Conservation (phyloP, 2,113 vertebrate genomes). For the Eulacestoma nigropectus region DNA sequence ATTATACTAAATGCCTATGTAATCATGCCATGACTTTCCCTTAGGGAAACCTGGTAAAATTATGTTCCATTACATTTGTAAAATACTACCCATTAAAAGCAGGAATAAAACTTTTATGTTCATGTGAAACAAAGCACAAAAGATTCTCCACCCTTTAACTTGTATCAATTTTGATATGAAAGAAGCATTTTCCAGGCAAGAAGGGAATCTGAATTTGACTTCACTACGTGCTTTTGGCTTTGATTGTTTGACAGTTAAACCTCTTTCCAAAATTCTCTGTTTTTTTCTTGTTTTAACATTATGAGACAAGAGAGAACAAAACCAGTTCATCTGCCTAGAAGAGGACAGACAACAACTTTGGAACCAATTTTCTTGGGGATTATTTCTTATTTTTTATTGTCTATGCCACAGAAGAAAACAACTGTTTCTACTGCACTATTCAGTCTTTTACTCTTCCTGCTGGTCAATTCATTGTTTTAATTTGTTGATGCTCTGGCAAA, state of each 20-base stretch:
- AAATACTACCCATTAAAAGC: slow-evolving; percentile 64
- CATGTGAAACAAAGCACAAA: slow-evolving; percentile 59
- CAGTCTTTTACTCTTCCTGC: background rate
- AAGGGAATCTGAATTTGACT: slow-evolving; percentile 19
- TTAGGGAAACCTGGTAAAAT: slow-evolving; percentile 59
- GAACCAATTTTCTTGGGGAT: background rate
- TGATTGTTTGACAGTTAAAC: background rate
- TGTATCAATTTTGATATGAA: slow-evolving; percentile 35
- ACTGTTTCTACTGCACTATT: background rate
- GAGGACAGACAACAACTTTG: background rate
- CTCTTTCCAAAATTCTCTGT: background rate
- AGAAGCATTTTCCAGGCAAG: slow-evolving; percentile 42
- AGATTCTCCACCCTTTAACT: slow-evolving; percentile 24
- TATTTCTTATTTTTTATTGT: background rate
- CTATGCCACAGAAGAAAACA: background rate
- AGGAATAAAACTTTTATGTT: slow-evolving; percentile 63
- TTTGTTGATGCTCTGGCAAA: slow-evolving; percentile 55
- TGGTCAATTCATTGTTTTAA: slow-evolving; percentile 54
- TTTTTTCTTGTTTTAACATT: background rate
- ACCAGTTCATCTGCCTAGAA: background rate
- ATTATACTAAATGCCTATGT: slow-evolving; percentile 43
- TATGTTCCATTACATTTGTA: slow-evolving; percentile 63
- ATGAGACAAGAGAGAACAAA: background rate
- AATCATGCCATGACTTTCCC: slow-evolving; percentile 29
- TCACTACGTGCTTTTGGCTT: background rate